Percentiles rank a stretch among this genome's conserved stretches.
Evolutionary conservation across 2,888 invertebrate genomes (phyloP).

Genomic region (Sericinus montela): DNA sequence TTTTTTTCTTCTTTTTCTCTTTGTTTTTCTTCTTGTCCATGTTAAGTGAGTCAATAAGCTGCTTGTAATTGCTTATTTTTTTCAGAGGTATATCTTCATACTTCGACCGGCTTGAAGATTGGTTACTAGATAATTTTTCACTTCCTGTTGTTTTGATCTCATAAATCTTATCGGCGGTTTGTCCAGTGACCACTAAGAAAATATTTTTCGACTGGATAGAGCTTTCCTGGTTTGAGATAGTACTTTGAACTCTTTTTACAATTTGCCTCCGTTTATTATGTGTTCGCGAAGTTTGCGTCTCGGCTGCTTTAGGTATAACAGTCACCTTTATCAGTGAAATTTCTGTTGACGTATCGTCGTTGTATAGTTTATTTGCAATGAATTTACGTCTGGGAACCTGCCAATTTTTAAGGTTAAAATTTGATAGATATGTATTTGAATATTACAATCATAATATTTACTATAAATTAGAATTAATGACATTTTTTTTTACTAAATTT

Average conservation of each 20-base stretch:
- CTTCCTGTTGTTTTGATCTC: slow-evolving; percentile 52
- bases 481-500: not conserved
- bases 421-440: not conserved
- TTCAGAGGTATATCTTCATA: slow-evolving; percentile 37
- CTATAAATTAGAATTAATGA: no score
- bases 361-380: slow-evolving; percentile 6
- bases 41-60: slow-evolving; percentile 40
- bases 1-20: slow-evolving; percentile 27
- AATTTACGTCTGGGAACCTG: slow-evolving; percentile 13
- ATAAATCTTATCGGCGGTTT: slow-evolving; percentile 42
- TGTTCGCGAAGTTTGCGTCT: slow-evolving; percentile 31
- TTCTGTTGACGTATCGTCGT: slow-evolving; percentile 15
- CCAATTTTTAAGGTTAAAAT: not conserved
- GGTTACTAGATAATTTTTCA: slow-evolving; percentile 34
- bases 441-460: no score
- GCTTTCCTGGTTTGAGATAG: slow-evolving; percentile 44
- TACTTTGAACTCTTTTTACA: slow-evolving; percentile 35
- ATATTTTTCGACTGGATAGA: slow-evolving; percentile 42
- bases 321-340: slow-evolving; percentile 53
- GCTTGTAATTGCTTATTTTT: slow-evolving; percentile 33
- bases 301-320: slow-evolving; percentile 42
- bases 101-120: slow-evolving; percentile 23
- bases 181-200: slow-evolving; percentile 40
- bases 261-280: slow-evolving; percentile 31
- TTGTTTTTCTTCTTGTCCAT: slow-evolving; percentile 51